Evolutionary conservation across 2,113 vertebrate genomes (phyloP).

Genomic region (Lota lota): DNA sequence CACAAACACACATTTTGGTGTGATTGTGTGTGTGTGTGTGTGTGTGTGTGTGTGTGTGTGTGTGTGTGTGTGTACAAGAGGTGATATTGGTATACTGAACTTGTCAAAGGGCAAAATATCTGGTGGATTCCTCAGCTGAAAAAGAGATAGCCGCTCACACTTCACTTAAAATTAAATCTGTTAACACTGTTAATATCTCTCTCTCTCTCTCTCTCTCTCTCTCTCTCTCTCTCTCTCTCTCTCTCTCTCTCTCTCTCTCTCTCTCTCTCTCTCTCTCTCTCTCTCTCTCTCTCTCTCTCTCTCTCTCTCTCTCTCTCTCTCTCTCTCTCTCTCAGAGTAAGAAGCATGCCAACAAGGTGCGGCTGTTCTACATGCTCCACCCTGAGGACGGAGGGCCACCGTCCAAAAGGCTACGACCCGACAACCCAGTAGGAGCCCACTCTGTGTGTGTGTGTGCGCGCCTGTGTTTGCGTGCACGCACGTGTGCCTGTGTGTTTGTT

Average conservation of each 20-base stretch:
- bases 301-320: slow-evolving; percentile 12
- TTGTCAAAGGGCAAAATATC: slow-evolving; percentile 32
- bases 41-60: no score
- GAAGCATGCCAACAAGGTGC: slow-evolving; percentile 79
- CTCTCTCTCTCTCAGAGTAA: slow-evolving; percentile 65
- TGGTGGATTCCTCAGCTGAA: slow-evolving; percentile 37
- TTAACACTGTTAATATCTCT: no score
- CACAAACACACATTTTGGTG: no score
- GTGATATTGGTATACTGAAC: no score
- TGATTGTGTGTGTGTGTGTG: no score
- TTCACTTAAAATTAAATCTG: no score
- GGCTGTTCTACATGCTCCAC: slow-evolving; percentile 81
- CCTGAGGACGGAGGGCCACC: slow-evolving; percentile 82
- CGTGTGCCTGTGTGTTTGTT: not conserved
- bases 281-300: slow-evolving; percentile 14
- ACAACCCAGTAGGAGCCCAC: slow-evolving; percentile 72
- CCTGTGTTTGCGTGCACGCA: not conserved
- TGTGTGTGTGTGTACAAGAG: no score
- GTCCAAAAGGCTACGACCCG: slow-evolving; percentile 79
- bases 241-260: slow-evolving; percentile 12
- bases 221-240: slow-evolving; percentile 5
- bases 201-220: slow-evolving; percentile 13
- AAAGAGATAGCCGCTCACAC: slow-evolving; percentile 38
- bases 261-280: slow-evolving; percentile 8
- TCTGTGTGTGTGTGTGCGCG: slow-evolving; percentile 13